These are phyloP conservation scores for Crossocerus cetratus DNA, from an alignment of 2,888 invertebrate species.

Conservation along the genomic window DNA sequence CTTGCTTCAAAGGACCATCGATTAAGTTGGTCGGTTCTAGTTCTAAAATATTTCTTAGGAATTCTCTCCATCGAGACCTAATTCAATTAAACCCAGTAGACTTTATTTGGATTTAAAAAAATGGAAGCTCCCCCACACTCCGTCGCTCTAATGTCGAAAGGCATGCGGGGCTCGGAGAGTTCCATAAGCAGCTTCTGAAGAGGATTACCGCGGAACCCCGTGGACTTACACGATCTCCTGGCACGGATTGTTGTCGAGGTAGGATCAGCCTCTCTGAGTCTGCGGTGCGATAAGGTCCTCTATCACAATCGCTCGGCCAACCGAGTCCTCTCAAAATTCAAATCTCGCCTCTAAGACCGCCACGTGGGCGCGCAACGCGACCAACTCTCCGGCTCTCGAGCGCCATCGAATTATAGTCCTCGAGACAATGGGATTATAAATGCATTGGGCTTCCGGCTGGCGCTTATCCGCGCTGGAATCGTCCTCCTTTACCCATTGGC, in stretches of 20 bases:
- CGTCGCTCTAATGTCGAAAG: background rate
- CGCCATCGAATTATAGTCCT: conserved; percentile 30
- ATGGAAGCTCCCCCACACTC: background rate
- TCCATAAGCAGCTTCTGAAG: conserved; percentile 17
- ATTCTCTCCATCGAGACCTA: no score
- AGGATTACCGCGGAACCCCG: conserved; percentile 25
- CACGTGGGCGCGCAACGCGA: conserved; percentile 43
- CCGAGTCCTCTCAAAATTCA: conserved; percentile 44
- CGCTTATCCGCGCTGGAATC: conserved; percentile 2
- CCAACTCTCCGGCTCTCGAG: conserved; percentile 22
- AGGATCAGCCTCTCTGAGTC: conserved; percentile 9
- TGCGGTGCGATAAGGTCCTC: conserved; percentile 5
- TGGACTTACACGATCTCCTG: conserved; percentile 2
- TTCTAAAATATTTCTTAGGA: no score
- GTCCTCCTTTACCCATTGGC: background rate
- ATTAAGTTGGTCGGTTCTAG: no score
- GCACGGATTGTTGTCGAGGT: background rate
- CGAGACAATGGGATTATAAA: conserved; percentile 55
- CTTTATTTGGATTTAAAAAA: no score
- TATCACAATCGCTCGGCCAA: conserved; percentile 6
- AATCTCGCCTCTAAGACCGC: conserved; percentile 52
- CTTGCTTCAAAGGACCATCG: no score
- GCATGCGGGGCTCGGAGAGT: background rate
- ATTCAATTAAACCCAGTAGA: no score
- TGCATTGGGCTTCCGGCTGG: conserved; percentile 5